Base-by-base conservation (phyloP, 2,888 invertebrate genomes). In the Lasioglossum villosulum region DNA sequence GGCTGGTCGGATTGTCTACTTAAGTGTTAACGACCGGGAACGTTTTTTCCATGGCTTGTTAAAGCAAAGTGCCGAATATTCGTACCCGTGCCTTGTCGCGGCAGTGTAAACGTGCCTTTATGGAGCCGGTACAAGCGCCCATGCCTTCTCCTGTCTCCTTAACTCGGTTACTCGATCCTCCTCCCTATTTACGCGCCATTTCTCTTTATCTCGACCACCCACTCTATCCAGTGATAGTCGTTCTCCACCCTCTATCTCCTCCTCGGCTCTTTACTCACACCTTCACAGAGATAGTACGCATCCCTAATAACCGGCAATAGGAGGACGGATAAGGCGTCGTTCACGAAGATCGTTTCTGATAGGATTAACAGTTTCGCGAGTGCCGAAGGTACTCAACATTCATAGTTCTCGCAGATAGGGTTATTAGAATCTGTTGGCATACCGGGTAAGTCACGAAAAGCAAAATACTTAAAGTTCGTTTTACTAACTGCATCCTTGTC, bases 81-180 rank as follows among this genome's bases (percentile, higher is more conserved):
- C 37, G 23, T n/a, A 1, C 30, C 19, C 19, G 19, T 6, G 42
- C 16, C 37, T 37, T 23, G 59, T 63, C 42, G 42, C 23, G 30
- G 23, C 39, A 75, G 59, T 45, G 75, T 66, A 59, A 63, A 66
- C 63, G 27, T 48, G 23, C 34, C 77, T 23, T 48, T 37, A 77
- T 76, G 37, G 48, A 37, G 42, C 52, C 52, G n/a, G 70, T 75
- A 59, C 73, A 80, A 73, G 27, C 37, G 4, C 14, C 27, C 56
- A 16, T 16, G 45, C 56, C 19, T 45, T 56, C 72, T 52, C 66
- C 59, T 45, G 73, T 68, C 89, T 75, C 68, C 78, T 81, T 80
- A 87, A 80, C 81, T 79, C 79, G 76, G 77, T 75, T 72, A 77
- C 73, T 27, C 52, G 71, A 37, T 75, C 75, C 79, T 86, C 66